phyloP scores from a whole-genome alignment of 2,113 vertebrate genomes.

The Isurus oxyrinchus region DNA sequence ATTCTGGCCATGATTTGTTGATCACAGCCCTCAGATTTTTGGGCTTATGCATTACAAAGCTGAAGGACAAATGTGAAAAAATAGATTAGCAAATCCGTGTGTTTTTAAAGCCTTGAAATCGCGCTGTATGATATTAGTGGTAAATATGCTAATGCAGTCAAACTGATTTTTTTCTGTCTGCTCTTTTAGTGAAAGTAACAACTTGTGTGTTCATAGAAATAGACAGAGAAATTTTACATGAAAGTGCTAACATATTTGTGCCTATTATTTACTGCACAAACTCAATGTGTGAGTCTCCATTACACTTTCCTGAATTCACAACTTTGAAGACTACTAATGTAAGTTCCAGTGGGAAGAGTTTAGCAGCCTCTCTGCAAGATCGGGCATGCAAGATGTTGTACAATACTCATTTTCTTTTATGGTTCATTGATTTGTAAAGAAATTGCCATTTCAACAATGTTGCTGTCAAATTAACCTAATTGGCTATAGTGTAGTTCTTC shows the following conservation, averaged over 20 bases:
- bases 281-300: background rate
- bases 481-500: conserved; percentile 25
- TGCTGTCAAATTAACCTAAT: conserved; percentile 35
- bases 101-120: background rate
- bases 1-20: background rate
- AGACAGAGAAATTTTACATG: background rate
- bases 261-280: background rate
- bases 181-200: background rate
- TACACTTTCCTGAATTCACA: background rate
- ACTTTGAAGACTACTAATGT: background rate
- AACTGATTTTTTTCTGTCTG: background rate
- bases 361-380: background rate
- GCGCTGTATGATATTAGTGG: background rate
- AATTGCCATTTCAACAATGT: conserved; percentile 35
- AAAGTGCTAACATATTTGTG: background rate
- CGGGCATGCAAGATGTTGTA: conserved; percentile 6
- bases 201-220: background rate
- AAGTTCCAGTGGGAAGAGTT: background rate
- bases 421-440: conserved; percentile 35
- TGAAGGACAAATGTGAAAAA: background rate
- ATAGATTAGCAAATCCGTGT: background rate
- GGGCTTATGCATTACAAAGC: background rate
- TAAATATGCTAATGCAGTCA: background rate
- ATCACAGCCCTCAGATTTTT: background rate
- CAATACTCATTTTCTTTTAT: background rate